These are phyloP conservation scores for Rhabdophis nuchalis DNA, from an alignment of 2,797 vertebrate species.

Conservation along the genomic window DNA sequence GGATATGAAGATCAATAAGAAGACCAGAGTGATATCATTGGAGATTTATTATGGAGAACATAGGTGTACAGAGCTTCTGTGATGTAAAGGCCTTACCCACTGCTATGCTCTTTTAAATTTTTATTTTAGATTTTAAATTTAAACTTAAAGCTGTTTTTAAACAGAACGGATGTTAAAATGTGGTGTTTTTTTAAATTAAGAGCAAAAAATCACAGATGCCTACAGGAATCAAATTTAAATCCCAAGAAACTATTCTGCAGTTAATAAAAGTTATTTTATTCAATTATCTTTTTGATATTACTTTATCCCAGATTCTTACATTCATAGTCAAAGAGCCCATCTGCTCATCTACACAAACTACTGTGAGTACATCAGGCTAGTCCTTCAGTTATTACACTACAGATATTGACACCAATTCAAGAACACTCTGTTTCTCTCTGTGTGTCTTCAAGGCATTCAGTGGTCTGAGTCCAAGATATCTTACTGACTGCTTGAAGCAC, in stretches of 20 bases:
- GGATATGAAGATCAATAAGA: not conserved
- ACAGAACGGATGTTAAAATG: not conserved
- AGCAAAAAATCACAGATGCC: not conserved
- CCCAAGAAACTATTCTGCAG: not conserved
- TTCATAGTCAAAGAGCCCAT: constrained; percentile 24
- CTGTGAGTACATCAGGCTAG: constrained; percentile 16
- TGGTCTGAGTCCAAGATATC: constrained; percentile 36
- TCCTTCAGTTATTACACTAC: constrained; percentile 24
- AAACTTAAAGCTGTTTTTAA: not conserved
- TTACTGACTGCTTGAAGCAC: constrained; percentile 36
- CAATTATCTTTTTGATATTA: not conserved
- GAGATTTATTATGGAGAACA: not conserved
- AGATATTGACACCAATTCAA: constrained; percentile 38
- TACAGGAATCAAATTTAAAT: not conserved
- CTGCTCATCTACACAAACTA: constrained; percentile 25
- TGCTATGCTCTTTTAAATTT: not conserved
- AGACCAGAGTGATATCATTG: not conserved
- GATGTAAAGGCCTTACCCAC: not conserved
- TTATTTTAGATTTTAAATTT: not conserved
- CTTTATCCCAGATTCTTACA: constrained; percentile 17
- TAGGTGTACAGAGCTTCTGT: not conserved
- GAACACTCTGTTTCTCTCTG: constrained; percentile 33
- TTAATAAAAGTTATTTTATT: not conserved
- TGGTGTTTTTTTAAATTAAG: not conserved
- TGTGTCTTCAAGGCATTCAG: constrained; percentile 36